Base-by-base conservation (phyloP, 2,797 vertebrate species). In the Spinus olivaceus region DNA sequence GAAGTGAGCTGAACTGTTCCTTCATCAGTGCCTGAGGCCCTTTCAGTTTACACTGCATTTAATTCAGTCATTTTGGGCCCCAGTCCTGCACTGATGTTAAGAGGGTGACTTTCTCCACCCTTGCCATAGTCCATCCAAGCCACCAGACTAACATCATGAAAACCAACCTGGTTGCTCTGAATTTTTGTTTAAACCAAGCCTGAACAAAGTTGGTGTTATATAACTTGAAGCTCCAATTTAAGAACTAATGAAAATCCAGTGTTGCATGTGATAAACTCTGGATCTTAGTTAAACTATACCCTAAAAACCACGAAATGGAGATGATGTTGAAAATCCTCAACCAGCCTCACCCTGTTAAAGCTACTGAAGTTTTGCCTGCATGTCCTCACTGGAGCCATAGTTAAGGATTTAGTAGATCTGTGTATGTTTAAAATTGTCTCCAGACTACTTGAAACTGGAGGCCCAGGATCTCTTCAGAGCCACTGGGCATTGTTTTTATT, bases 1-100 rank as follows among this genome's bases (percentile, higher is more conserved):
- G 94, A 95, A 92, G 93, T 28, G 2, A 93, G 88, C 56, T 77
- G 88, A 95, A 66, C 70, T 94, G 66, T 91, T 95, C 88, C 82
- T 88, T 79, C 20, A 1, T 85, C 78, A 47, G 49, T 86, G 95
- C 94, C 81, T 12, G 53, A 85, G 86, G 93, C 33, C 2, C 44
- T 27, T 44, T 92, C 10, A 9, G 59, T 88, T 94, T 84, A 81
- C 73, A 37, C 57, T 71, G 70, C 9, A 3, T 87, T 95, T 90
- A 92, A 51, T 86, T 79, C 64, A 85, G 64, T 88, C 14, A 3
- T 70, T 92, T 88, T 64, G 67, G 85, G 64, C 74, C 87, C 51
- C n/a, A 30, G 9, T 92, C 66, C 64, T 91, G 44, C 49, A 25
- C 12, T 70, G 56, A 84, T 88, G 41, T 28, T 33, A 22, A 44